These are phyloP conservation scores for Lissonota sp. DNA, from an alignment of 2,888 invertebrate genomes.

Conservation along the genomic window DNA sequence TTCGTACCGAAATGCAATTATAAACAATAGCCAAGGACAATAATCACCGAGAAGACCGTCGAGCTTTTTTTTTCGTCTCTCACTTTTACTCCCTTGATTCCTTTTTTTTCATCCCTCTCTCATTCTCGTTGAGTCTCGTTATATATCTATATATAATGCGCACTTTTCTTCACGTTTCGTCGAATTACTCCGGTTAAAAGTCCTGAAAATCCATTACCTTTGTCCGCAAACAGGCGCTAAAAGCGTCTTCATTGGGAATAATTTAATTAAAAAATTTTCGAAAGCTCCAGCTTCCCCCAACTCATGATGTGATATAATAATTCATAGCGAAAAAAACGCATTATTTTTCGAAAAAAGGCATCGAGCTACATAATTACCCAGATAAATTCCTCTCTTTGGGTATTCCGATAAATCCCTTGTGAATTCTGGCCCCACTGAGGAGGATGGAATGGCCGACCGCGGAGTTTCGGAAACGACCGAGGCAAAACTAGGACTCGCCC, in stretches of 20 bases:
- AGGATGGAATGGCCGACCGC: background rate
- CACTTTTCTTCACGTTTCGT: background rate
- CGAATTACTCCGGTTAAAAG: background rate
- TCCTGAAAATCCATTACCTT: conserved; percentile 23
- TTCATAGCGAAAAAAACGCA: no score
- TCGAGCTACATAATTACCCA: no score
- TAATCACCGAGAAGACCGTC: conserved; percentile 35
- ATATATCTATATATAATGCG: background rate
- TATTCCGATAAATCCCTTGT: conserved; percentile 27
- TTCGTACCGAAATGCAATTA: conserved; percentile 61
- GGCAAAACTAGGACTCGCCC: background rate
- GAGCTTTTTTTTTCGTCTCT: conserved; percentile 5
- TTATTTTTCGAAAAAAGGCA: no score
- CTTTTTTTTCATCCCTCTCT: conserved; percentile 23
- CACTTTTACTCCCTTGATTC: conserved; percentile 17
- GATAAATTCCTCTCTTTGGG: conserved; percentile 20
- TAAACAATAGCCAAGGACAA: conserved; percentile 56
- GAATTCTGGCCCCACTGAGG: background rate
- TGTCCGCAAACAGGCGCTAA: conserved; percentile 4
- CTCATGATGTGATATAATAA: no score
- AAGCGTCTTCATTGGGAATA: background rate
- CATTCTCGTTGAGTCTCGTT: background rate
- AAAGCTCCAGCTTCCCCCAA: no score
- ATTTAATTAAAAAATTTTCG: no score
- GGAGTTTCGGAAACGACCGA: background rate